These are phyloP conservation scores for Chrysodeixis includens DNA, from an alignment of 2,888 invertebrate species.

Conservation along the genomic window DNA sequence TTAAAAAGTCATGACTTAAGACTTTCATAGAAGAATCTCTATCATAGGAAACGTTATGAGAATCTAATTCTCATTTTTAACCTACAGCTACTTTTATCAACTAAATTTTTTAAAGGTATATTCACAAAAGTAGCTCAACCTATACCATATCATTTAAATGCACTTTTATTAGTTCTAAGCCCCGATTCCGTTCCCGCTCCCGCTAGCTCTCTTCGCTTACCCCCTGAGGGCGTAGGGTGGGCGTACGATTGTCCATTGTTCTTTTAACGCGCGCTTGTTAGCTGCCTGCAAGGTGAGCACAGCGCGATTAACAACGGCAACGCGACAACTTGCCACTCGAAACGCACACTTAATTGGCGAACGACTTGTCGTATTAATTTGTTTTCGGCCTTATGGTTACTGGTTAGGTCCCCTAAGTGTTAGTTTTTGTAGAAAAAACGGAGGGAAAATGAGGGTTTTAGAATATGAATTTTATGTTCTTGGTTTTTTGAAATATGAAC, in stretches of 20 bases:
- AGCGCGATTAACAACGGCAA: slow-evolving; percentile 65
- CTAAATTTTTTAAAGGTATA: too few relatives aligned
- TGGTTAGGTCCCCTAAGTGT: slow-evolving; percentile 1
- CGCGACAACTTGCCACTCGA: slow-evolving; percentile 57
- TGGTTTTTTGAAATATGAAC: not conserved
- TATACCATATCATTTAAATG: not conserved
- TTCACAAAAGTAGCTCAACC: too few relatives aligned
- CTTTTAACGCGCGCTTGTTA: slow-evolving; percentile 88
- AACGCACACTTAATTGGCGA: slow-evolving; percentile 58
- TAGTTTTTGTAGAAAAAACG: not conserved
- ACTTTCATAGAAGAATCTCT: too few relatives aligned
- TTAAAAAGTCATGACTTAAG: too few relatives aligned
- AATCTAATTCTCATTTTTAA: too few relatives aligned
- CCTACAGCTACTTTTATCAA: too few relatives aligned
- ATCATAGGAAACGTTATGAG: too few relatives aligned
- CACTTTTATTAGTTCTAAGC: not conserved
- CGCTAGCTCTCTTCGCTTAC: slow-evolving; percentile 28
- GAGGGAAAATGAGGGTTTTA: not conserved
- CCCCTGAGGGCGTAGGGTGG: slow-evolving; percentile 56
- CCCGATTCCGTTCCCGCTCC: slow-evolving; percentile 4
- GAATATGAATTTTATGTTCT: not conserved
- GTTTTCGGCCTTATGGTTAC: slow-evolving; percentile 10
- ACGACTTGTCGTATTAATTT: slow-evolving; percentile 54
- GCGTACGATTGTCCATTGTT: slow-evolving; percentile 85
- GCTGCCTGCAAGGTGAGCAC: slow-evolving; percentile 76